Evolutionary conservation across 2,113 vertebrate species (phyloP).

Genomic region (Alexandromys fortis): DNA sequence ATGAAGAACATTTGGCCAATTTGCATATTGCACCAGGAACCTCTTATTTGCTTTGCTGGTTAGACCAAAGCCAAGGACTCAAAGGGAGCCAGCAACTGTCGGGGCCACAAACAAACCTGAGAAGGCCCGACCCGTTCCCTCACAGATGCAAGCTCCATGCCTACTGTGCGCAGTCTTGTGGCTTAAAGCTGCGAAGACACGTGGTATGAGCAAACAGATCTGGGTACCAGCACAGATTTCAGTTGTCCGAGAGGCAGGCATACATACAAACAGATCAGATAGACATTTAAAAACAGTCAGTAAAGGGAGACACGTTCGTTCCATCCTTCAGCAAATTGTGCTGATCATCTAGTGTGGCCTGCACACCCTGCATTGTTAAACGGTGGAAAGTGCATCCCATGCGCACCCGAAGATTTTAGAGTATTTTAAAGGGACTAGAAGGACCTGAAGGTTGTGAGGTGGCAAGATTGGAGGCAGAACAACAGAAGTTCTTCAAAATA

Average conservation of each 20-base stretch:
- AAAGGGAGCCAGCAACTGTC: conserved; percentile 11
- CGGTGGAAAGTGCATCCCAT: not conserved
- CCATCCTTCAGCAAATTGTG: not conserved
- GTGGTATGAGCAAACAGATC: not conserved
- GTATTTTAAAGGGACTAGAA: not conserved
- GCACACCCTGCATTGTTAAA: not conserved
- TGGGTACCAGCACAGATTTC: not conserved
- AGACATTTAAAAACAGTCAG: not conserved
- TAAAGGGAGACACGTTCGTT: not conserved
- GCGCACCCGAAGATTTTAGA: not conserved
- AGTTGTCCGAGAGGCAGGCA: not conserved
- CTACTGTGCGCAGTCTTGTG: not conserved
- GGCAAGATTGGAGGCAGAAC: not conserved
- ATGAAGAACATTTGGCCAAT: conserved; percentile 59
- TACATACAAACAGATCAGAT: not conserved
- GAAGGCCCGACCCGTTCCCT: not conserved
- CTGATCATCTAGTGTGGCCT: not conserved
- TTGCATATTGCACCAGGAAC: conserved; percentile 43
- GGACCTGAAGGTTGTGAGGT: not conserved
- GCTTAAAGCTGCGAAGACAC: not conserved
- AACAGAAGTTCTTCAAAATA: not conserved
- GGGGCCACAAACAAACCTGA: not conserved
- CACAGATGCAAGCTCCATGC: not conserved
- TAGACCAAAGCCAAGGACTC: conserved; percentile 50
- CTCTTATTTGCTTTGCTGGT: conserved; percentile 38